These are phyloP conservation scores for Sorex araneus DNA, from an alignment of 2,113 vertebrate species.

Conservation along the genomic window DNA sequence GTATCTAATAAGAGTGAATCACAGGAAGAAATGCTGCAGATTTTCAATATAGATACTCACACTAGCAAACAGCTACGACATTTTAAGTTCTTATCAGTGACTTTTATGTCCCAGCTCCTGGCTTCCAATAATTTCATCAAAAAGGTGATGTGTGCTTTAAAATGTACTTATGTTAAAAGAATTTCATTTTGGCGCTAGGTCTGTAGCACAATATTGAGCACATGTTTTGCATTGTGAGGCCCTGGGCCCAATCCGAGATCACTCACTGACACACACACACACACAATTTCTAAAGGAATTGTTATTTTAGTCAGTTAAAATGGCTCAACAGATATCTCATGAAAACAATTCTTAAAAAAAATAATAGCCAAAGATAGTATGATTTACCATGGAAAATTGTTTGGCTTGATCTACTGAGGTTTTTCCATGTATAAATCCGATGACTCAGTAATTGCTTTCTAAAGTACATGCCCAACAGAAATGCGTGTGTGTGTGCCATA, in stretches of 20 bases:
- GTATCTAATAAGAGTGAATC: slow-evolving; percentile 73
- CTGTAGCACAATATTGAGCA: too few species aligned
- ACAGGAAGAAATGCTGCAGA: slow-evolving; percentile 87
- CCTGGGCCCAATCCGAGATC: too few species aligned
- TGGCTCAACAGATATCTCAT: not conserved
- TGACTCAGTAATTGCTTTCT: not conserved
- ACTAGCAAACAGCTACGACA: slow-evolving; percentile 96
- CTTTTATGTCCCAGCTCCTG: slow-evolving; percentile 95
- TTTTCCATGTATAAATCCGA: not conserved
- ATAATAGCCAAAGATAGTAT: too few species aligned
- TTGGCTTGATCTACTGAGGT: not conserved
- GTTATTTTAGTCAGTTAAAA: slow-evolving; percentile 3
- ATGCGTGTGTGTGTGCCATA: too few species aligned
- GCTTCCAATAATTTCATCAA: slow-evolving; percentile 92
- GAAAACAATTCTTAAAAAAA: not conserved
- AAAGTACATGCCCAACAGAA: not conserved
- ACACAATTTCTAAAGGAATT: slow-evolving; percentile 7
- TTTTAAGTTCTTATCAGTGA: slow-evolving; percentile 95
- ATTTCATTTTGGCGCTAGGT: too few species aligned
- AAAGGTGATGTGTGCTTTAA: slow-evolving; percentile 90
- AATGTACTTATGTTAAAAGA: not conserved
- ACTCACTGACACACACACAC: too few species aligned
- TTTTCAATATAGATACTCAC: slow-evolving; percentile 93
- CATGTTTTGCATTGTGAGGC: too few species aligned
- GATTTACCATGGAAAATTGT: not conserved